Conservation (phyloP, 2,797 vertebrate genomes). For the Rhabdomys pumilio region DNA sequence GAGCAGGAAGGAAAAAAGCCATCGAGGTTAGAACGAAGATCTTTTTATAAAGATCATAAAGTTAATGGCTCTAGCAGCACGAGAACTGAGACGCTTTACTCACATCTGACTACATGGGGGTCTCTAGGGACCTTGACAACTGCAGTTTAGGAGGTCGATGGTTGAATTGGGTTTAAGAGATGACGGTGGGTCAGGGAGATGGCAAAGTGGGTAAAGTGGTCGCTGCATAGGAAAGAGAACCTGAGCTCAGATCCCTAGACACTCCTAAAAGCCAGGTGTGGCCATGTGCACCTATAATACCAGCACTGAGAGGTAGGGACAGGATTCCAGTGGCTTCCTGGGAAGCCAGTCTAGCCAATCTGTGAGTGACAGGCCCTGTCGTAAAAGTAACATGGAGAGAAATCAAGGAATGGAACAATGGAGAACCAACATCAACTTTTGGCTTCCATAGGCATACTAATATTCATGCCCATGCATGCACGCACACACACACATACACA, state of each 20-base stretch:
- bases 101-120: background rate
- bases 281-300: too few species aligned
- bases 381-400: background rate
- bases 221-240: background rate
- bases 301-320: background rate
- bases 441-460: background rate
- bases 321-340: background rate
- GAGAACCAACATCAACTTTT: background rate
- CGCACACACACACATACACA: background rate
- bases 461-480: too few species aligned
- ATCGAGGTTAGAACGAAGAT: background rate
- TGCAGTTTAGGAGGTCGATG: background rate
- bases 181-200: background rate
- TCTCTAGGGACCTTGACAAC: constrained; percentile 20
- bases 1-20: background rate
- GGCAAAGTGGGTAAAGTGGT: background rate
- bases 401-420: background rate
- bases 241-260: too few species aligned
- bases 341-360: background rate
- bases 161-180: background rate
- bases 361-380: background rate
- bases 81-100: background rate
- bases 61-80: background rate
- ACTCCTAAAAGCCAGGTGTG: background rate
- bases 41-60: background rate